Evolutionary conservation across 2,797 vertebrate species (phyloP).

Genomic region (Rhodeus uyekii): DNA sequence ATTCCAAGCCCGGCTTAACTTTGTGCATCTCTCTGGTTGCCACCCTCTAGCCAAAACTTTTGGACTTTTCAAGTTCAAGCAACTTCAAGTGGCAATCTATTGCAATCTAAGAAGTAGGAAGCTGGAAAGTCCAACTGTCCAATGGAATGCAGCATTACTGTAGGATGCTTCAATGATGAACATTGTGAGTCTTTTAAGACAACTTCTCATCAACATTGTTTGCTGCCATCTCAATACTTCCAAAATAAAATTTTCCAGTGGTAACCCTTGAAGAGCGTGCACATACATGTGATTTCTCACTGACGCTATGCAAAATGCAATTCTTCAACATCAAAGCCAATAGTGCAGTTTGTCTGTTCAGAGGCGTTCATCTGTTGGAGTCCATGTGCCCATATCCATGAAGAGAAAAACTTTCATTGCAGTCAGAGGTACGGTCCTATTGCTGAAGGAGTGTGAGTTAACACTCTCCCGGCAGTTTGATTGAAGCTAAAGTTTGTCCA

Average conservation of each 20-base stretch:
- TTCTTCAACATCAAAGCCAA: constrained; percentile 23
- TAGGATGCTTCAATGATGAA: constrained; percentile 16
- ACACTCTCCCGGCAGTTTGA: constrained; percentile 40
- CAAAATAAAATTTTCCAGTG: constrained; percentile 41
- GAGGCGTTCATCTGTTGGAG: constrained; percentile 28
- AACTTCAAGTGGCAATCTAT: not conserved
- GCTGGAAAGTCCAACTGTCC: not conserved
- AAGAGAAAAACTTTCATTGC: constrained; percentile 13
- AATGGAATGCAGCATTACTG: constrained; percentile 29
- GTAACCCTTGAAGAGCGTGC: constrained; percentile 55
- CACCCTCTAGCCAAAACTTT: not conserved
- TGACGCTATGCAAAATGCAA: not conserved
- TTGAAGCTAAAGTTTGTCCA: constrained; percentile 18
- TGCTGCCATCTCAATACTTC: not conserved
- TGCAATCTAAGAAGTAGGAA: not conserved
- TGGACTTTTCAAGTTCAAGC: not conserved
- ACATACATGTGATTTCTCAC: constrained; percentile 7
- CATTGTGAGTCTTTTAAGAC: not conserved
- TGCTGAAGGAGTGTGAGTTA: constrained; percentile 21
- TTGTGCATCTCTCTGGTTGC: not conserved
- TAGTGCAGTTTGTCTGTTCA: not conserved
- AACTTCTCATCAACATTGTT: constrained; percentile 11
- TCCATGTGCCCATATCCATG: constrained; percentile 6
- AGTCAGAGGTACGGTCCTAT: constrained; percentile 23
- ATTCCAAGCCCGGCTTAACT: not conserved